These are phyloP conservation scores for Erithacus rubecula DNA, from an alignment of 2,797 vertebrate genomes.

Conservation along the genomic window DNA sequence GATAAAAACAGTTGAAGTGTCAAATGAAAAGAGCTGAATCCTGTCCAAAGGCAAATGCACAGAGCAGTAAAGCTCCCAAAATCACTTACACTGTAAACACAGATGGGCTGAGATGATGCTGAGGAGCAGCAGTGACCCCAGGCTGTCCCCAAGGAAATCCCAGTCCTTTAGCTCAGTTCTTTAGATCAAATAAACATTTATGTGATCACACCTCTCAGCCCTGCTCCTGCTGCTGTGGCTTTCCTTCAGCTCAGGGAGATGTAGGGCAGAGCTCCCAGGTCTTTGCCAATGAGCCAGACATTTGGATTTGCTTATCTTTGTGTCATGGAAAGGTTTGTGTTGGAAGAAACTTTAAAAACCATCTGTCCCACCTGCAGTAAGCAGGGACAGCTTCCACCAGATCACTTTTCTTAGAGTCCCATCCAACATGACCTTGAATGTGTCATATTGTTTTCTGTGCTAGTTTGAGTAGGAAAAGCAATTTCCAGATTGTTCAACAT, in stretches of 20 bases:
- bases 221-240: not conserved
- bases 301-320: not conserved
- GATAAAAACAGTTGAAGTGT: conserved; percentile 5
- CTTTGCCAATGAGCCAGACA: not conserved
- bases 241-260: not conserved
- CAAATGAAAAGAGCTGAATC: conserved; percentile 6
- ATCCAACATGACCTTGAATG: not conserved
- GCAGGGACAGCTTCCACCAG: not conserved
- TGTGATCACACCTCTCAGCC: not conserved
- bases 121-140: not conserved
- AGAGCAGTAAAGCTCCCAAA: conserved; percentile 1
- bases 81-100: not conserved
- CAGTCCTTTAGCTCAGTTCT: not conserved
- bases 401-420: not conserved
- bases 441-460: not conserved
- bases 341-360: not conserved
- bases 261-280: not conserved
- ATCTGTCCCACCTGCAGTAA: not conserved
- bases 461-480: not conserved
- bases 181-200: not conserved
- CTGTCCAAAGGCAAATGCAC: conserved; percentile 5
- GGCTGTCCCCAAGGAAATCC: not conserved
- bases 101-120: not conserved
- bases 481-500: not conserved
- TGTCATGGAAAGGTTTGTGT: not conserved